Percentiles rank a stretch among this genome's conserved stretches.
phyloP scores from a whole-genome alignment of 1,140 invertebrate genomes.

The Hetaerina americana region DNA sequence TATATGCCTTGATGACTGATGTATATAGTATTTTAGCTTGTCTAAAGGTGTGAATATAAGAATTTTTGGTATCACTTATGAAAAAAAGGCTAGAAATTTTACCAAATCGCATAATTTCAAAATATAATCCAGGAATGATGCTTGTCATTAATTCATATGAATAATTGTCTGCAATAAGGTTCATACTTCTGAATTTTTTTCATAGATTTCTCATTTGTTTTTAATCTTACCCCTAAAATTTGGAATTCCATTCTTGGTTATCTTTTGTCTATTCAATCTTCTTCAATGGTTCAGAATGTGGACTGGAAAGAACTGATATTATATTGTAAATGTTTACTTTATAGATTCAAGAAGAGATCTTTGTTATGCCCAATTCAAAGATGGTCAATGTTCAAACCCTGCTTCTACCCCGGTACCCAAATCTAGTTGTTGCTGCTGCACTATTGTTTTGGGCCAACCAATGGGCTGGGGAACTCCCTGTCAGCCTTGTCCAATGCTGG shows the following conservation, averaged over 20 bases:
- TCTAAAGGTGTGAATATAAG: too few relatives aligned
- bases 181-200: too few relatives aligned
- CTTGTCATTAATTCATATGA: too few relatives aligned
- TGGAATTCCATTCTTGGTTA: neutral
- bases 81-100: too few relatives aligned
- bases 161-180: too few relatives aligned
- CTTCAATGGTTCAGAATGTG: neutral
- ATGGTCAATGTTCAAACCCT: constrained; percentile 65
- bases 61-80: too few relatives aligned
- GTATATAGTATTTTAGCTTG: too few relatives aligned
- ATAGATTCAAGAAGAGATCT: constrained; percentile 66
- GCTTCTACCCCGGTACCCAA: constrained; percentile 61
- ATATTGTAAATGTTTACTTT: constrained; percentile 14
- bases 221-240: too few relatives aligned
- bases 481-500: constrained; percentile 57
- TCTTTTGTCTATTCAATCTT: neutral
- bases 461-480: constrained; percentile 75
- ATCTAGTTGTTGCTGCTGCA: constrained; percentile 76
- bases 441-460: constrained; percentile 49
- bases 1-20: too few relatives aligned
- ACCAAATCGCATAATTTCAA: too few relatives aligned
- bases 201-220: too few relatives aligned
- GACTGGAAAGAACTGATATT: neutral
- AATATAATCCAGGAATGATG: too few relatives aligned
- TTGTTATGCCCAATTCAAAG: constrained; percentile 66